Evolutionary conservation across 2,797 vertebrate genomes (phyloP).

Genomic region (Fistularia tabacaria): DNA sequence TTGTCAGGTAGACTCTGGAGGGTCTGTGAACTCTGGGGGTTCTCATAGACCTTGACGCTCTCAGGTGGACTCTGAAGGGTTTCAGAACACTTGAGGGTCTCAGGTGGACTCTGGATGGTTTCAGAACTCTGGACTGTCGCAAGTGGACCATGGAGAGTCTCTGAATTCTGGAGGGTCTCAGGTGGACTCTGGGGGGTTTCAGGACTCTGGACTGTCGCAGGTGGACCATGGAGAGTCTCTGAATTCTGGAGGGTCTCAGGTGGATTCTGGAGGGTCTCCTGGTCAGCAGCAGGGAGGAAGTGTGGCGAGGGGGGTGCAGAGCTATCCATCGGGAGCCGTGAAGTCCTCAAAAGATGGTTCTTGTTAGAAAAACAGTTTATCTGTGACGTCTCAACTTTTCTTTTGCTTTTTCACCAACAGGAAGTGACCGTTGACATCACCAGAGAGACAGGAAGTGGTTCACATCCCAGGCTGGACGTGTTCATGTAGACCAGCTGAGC

Average conservation of each 20-base stretch:
- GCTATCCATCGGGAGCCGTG: conserved; percentile 46
- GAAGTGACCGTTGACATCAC: background rate
- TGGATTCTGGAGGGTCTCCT: background rate
- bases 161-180: background rate
- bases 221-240: background rate
- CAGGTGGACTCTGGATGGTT: background rate
- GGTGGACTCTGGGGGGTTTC: background rate
- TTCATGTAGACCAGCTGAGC: background rate
- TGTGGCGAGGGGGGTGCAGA: conserved; percentile 32
- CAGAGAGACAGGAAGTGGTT: background rate
- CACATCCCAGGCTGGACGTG: background rate
- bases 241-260: background rate
- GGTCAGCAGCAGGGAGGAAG: conserved; percentile 42
- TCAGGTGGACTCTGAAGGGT: background rate
- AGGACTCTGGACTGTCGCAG: background rate
- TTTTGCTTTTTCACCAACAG: background rate
- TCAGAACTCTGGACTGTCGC: background rate
- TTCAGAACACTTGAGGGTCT: background rate
- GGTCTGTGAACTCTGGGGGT: background rate
- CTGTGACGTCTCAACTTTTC: background rate
- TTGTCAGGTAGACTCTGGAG: background rate
- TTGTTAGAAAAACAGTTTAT: background rate
- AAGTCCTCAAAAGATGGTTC: conserved; percentile 47
- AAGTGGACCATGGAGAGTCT: background rate
- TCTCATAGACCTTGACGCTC: too few relatives aligned